phyloP scores from a whole-genome alignment of 2,113 vertebrate genomes.

The Mus pahari region DNA sequence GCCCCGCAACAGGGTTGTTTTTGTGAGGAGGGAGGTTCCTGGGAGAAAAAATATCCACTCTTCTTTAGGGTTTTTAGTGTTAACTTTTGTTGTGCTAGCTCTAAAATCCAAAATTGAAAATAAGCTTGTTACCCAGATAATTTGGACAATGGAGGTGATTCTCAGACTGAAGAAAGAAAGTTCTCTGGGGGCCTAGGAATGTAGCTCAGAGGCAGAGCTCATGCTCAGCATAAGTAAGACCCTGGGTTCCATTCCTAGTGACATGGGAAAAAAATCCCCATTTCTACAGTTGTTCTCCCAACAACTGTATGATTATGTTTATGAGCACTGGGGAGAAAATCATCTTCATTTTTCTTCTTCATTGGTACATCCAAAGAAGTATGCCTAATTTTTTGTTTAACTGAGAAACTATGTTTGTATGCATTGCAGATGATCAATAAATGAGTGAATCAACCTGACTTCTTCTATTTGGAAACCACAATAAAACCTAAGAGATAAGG shows the following conservation, averaged over 20 bases:
- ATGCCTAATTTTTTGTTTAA: slow-evolving; percentile 21
- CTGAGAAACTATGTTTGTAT: not conserved
- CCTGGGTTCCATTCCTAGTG: not conserved
- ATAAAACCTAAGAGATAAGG: slow-evolving; percentile 18
- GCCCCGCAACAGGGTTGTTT: not conserved
- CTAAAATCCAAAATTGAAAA: slow-evolving; percentile 22
- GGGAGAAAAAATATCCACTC: not conserved
- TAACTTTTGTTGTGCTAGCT: slow-evolving; percentile 33
- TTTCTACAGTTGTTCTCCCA: slow-evolving; percentile 20
- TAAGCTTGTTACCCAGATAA: not conserved
- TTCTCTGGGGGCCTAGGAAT: not conserved
- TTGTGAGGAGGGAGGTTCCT: not conserved
- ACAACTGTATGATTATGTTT: not conserved
- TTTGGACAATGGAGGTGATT: not conserved
- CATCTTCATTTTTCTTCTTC: slow-evolving; percentile 46
- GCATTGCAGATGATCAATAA: slow-evolving; percentile 1
- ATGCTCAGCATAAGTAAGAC: not conserved
- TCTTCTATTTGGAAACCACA: slow-evolving; percentile 40
- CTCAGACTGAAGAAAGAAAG: not conserved
- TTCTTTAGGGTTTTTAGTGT: slow-evolving; percentile 16
- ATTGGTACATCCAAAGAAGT: slow-evolving; percentile 5
- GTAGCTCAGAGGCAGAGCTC: not conserved
- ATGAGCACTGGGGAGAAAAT: slow-evolving; percentile 40
- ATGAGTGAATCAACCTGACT: not conserved
- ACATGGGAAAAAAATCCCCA: not conserved